phyloP scores from a whole-genome alignment of 2,797 vertebrate genomes.

The Tarsius wallacei region DNA sequence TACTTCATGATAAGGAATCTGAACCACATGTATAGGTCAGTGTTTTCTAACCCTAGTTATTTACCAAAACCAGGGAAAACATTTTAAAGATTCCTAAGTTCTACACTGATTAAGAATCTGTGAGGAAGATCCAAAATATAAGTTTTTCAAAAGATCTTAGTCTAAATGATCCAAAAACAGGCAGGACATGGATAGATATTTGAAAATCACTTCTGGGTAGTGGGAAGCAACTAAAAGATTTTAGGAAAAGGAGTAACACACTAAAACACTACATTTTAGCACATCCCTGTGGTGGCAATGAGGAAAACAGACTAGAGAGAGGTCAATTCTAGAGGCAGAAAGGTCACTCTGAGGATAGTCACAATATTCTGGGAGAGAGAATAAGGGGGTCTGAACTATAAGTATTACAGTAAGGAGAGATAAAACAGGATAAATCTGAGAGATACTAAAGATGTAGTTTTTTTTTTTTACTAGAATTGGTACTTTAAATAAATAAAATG shows the following conservation, averaged over 20 bases:
- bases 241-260: slow-evolving; percentile 46
- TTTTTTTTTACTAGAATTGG: slow-evolving; percentile 34
- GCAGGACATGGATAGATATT: background rate
- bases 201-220: slow-evolving; percentile 35
- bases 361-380: slow-evolving; percentile 37
- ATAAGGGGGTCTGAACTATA: background rate
- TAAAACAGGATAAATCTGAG: background rate
- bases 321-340: background rate
- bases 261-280: slow-evolving; percentile 39
- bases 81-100: slow-evolving; percentile 26
- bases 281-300: background rate
- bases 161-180: slow-evolving; percentile 57
- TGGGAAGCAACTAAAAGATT: slow-evolving; percentile 15
- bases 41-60: background rate
- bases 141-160: slow-evolving; percentile 50
- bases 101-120: slow-evolving; percentile 22
- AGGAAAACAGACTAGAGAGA: background rate
- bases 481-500: slow-evolving; percentile 45
- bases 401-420: background rate
- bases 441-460: background rate
- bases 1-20: background rate
- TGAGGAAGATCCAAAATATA: background rate
- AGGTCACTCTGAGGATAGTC: background rate
- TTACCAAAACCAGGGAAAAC: slow-evolving; percentile 48
- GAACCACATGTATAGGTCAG: background rate